A percentile compares a stretch with the other conserved stretches of the same genome.
Evolutionary conservation across 2,113 vertebrate genomes (phyloP).

Genomic region (Amphiprion percula): DNA sequence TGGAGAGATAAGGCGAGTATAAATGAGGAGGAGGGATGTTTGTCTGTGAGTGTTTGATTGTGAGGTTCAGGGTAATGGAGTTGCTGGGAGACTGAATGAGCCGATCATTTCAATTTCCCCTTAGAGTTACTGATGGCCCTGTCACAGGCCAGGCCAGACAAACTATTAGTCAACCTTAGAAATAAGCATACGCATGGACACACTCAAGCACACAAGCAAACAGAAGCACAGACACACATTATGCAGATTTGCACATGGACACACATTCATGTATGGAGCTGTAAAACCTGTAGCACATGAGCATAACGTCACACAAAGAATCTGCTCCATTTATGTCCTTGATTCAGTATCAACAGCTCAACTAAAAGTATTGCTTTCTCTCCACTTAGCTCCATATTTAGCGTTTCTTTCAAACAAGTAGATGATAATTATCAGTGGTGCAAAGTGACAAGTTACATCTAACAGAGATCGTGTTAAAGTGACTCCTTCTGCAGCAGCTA

Average conservation of each 20-base stretch:
- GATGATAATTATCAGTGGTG: too few relatives aligned
- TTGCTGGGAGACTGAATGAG: constrained; percentile 61
- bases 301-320: background rate
- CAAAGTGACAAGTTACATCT: too few relatives aligned
- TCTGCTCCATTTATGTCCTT: background rate
- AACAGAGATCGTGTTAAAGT: background rate
- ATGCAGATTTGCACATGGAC: background rate
- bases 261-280: background rate
- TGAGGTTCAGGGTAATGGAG: constrained; percentile 58
- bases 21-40: constrained; percentile 10
- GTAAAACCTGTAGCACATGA: background rate
- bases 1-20: constrained; percentile 11
- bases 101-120: constrained; percentile 67
- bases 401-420: background rate
- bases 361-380: background rate
- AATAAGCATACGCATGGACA: background rate
- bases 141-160: constrained; percentile 42
- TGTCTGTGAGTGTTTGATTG: constrained; percentile 15
- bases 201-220: background rate
- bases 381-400: background rate
- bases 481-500: too few relatives aligned
- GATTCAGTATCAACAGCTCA: background rate
- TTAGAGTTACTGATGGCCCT: constrained; percentile 65
- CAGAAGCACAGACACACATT: background rate
- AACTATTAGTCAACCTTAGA: constrained; percentile 50